These are phyloP conservation scores for Virgularia gustaviana DNA, from an alignment of 92 coral and sea anemone genomes.

Conservation along the genomic window DNA sequence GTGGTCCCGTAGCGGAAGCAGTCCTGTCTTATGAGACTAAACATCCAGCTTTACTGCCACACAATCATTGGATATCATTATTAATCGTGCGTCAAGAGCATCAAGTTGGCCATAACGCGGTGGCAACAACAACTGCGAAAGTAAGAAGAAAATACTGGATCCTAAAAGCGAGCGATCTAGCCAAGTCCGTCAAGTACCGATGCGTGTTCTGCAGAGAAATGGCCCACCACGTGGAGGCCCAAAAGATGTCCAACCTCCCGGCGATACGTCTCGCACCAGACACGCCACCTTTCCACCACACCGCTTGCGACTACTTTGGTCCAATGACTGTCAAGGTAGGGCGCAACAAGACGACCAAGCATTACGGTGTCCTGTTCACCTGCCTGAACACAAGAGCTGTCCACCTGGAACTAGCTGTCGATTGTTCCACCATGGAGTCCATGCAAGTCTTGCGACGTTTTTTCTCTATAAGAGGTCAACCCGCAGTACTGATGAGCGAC, in stretches of 20 bases:
- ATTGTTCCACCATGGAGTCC: constrained; percentile 60
- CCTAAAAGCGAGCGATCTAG: background rate
- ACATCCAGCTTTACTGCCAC: constrained; percentile 46
- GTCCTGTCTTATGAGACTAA: constrained; percentile 44
- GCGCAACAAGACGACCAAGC: constrained; percentile 52
- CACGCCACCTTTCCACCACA: constrained; percentile 61
- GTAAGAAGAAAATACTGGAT: constrained; percentile 17
- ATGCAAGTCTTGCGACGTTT: constrained; percentile 56
- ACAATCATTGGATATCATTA: constrained; percentile 21
- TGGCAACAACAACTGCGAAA: constrained; percentile 26
- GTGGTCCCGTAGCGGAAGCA: constrained; percentile 53
- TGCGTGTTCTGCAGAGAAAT: constrained; percentile 8
- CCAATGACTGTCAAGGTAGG: constrained; percentile 48
- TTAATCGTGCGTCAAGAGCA: background rate
- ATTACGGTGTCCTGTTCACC: constrained; percentile 54
- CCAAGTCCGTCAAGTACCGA: background rate
- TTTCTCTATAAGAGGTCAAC: constrained; percentile 57
- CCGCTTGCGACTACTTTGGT: constrained; percentile 63
- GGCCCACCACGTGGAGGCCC: background rate
- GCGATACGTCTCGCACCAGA: constrained; percentile 35
- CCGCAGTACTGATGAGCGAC: constrained; percentile 54
- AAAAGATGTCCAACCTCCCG: constrained; percentile 50
- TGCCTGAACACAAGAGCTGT: constrained; percentile 60
- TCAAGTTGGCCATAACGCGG: constrained; percentile 1
- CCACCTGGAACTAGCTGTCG: constrained; percentile 52